Evolutionary conservation across 2,888 invertebrate genomes (phyloP).

Genomic region (Tuberolachnus salignus): DNA sequence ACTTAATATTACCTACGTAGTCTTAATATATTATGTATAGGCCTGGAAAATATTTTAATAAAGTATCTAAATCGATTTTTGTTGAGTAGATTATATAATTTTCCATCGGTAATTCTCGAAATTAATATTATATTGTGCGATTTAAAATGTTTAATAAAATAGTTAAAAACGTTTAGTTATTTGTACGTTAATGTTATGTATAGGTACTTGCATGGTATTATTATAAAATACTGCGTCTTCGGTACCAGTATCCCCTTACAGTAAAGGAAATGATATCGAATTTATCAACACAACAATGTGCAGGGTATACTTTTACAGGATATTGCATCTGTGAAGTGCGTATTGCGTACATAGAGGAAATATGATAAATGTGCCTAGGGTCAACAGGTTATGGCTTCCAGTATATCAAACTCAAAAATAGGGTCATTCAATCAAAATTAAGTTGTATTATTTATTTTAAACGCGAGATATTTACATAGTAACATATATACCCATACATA

Average conservation of each 20-base stretch:
- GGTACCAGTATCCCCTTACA: conserved; percentile 41
- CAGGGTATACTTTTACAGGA: conserved; percentile 53
- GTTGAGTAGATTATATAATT: no score
- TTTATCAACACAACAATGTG: conserved; percentile 55
- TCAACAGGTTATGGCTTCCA: conserved; percentile 54
- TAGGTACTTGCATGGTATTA: not conserved
- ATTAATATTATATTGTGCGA: no score
- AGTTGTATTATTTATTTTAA: conserved; percentile 17
- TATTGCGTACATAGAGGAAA: conserved; percentile 48
- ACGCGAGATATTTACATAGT: not conserved
- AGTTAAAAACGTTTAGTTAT: not conserved
- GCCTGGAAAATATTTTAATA: no score
- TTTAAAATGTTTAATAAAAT: not conserved
- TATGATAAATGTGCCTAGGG: conserved; percentile 47
- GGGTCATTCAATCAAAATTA: conserved; percentile 32
- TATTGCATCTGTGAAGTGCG: conserved; percentile 42
- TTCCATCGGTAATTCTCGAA: no score
- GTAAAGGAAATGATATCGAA: conserved; percentile 49
- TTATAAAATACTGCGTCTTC: not conserved
- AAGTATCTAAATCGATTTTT: no score
- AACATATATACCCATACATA: no score
- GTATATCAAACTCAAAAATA: conserved; percentile 45
- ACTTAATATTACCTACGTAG: no score
- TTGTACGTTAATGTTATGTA: conserved; percentile 19
- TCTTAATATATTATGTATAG: no score